Percentiles rank a stretch among this genome's conserved stretches.
Conservation (phyloP, 2,113 vertebrate genomes). For the Tricholaema leucomelas region DNA sequence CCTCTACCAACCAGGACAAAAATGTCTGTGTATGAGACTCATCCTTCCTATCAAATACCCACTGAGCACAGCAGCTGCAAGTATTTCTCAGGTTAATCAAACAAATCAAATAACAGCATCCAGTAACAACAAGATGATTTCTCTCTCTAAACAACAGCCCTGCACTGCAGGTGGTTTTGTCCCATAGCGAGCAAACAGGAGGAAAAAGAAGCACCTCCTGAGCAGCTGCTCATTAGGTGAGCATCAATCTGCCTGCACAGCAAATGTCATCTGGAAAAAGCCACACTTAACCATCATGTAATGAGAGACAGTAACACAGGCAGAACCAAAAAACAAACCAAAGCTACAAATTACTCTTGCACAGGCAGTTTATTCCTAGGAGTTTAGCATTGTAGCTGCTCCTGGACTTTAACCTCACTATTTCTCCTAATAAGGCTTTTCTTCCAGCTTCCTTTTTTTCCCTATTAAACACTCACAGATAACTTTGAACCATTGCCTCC, state of each 20-base stretch:
- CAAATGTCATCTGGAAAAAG: background rate
- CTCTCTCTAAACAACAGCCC: constrained; percentile 15
- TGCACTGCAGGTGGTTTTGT: constrained; percentile 18
- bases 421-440: background rate
- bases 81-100: constrained; percentile 45
- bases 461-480: background rate
- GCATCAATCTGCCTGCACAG: background rate
- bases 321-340: no score
- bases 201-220: background rate
- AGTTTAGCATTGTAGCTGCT: background rate
- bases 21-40: constrained; percentile 1
- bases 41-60: constrained; percentile 13
- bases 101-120: constrained; percentile 51
- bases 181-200: background rate
- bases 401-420: background rate
- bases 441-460: background rate
- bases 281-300: background rate
- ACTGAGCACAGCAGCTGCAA: constrained; percentile 33
- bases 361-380: constrained; percentile 11
- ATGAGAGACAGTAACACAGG: background rate
- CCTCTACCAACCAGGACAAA: background rate
- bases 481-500: background rate
- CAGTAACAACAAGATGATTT: constrained; percentile 6
- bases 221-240: constrained; percentile 59
- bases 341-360: constrained; percentile 37